A percentile compares a stretch with the other conserved stretches of the same genome.
These are phyloP conservation scores for Eulithis testata DNA, from an alignment of 2,888 invertebrate genomes.

Conservation along the genomic window DNA sequence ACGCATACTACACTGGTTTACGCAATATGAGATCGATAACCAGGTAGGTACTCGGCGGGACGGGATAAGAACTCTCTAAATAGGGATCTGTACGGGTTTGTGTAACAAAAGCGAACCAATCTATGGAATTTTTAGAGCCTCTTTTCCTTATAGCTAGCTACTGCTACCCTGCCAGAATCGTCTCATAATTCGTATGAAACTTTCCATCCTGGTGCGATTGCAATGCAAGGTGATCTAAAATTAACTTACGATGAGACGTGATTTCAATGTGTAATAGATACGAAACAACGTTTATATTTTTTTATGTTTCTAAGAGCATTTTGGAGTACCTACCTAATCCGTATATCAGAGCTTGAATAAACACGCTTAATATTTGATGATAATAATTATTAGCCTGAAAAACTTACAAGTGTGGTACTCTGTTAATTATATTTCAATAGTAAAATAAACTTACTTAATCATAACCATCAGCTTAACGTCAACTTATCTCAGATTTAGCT, in stretches of 20 bases:
- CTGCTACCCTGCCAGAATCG: constrained; percentile 23
- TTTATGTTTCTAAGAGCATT: neutral
- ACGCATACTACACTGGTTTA: neutral
- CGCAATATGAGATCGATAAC: neutral
- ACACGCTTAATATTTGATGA: neutral
- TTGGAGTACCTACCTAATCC: neutral
- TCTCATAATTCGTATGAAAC: constrained; percentile 51
- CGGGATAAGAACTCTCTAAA: neutral
- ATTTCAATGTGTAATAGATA: constrained; percentile 55
- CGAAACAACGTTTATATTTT: constrained; percentile 2
- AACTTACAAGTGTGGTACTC: neutral
- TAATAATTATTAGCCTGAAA: too few species aligned
- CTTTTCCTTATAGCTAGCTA: constrained; percentile 6
- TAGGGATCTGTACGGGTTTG: constrained; percentile 7
- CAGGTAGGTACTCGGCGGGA: neutral
- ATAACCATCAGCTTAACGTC: constrained; percentile 3
- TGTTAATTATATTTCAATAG: neutral
- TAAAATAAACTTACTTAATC: constrained; percentile 5
- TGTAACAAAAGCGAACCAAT: constrained; percentile 16
- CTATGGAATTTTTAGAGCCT: constrained; percentile 25
- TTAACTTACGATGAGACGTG: constrained; percentile 63
- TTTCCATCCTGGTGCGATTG: constrained; percentile 64
- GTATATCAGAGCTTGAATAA: neutral
- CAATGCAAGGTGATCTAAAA: constrained; percentile 59
- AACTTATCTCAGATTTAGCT: neutral